Evolutionary conservation across 2,888 invertebrate species (phyloP), one percentile per base, ranked within the genome.

Genomic region (Ophonus ardosiacus): DNA sequence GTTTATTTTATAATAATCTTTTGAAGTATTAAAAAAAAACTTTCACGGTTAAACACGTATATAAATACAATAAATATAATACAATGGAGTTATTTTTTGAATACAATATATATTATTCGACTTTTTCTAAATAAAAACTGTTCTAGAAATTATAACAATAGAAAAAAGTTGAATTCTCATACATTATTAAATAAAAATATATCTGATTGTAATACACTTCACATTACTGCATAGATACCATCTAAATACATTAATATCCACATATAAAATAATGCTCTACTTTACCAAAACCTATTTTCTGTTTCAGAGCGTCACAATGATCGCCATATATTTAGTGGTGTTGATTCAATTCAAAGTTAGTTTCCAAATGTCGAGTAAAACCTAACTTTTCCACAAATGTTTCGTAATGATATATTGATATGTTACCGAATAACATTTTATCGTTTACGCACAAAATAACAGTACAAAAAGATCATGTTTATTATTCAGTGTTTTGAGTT

Each of bases 291-390:
- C 10, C 13, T 71, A 86, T 85, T 88, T 86, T 87, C 85, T 84
- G 74, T 92, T 93, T 86, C 92, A 95, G 95, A 93, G 94, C 84
- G 90, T 94, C 74, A 92, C 93, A 86, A 95, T 94, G 89, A 94
- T 95, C 74, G 93, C 94, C 0, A 94, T 95, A 84, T 95, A 95
- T 88, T 90, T 95, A 82, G 93, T 95, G 68, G 94, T 95, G 1
- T 89, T 95, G 56, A 91, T 95, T 71, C 95, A 95, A 89, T 95
- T 95, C 91, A 94, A 95, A 91, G 93, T 95, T 18, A 91, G 91
- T 86, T 87, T 91, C 56, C 84, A 84, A 84, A 86, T 85, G 85
- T 57, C 80, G 56, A 59, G 24, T 21, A 79, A 21, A 21, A 40
- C 13, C 7, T n/a, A 78, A 15, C 17, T 57, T 78, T 40, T 43